A percentile compares a stretch with the other conserved stretches of the same genome.
These are phyloP conservation scores for Psilopsiagon aurifrons DNA, from an alignment of 2,113 vertebrate species.

Conservation along the genomic window DNA sequence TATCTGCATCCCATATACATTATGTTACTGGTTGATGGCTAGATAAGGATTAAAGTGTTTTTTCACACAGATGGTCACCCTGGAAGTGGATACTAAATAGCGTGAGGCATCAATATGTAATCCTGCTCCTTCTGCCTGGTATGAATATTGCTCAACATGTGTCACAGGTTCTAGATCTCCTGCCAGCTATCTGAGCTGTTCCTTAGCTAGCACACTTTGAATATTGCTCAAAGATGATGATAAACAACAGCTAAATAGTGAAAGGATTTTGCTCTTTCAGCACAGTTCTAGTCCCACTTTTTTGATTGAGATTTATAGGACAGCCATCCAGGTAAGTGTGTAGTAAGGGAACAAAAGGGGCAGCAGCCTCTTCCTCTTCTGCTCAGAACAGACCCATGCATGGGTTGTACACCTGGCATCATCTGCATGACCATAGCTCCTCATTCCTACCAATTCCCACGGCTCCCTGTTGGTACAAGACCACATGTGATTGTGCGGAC, in stretches of 20 bases:
- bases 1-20: slow-evolving; percentile 76
- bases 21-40: background rate
- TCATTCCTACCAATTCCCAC: background rate
- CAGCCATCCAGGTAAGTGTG: background rate
- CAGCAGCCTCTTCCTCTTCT: background rate
- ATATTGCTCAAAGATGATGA: slow-evolving; percentile 8
- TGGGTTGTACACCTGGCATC: background rate
- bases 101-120: slow-evolving; percentile 4
- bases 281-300: background rate
- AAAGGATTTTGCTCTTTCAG: background rate
- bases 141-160: slow-evolving; percentile 58
- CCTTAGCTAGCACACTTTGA: background rate
- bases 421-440: background rate
- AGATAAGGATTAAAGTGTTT: background rate
- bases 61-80: background rate
- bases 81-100: background rate
- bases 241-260: slow-evolving; percentile 38
- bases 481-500: background rate
- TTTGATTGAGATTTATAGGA: background rate
- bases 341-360: background rate
- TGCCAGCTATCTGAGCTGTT: slow-evolving; percentile 31
- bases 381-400: background rate
- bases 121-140: slow-evolving; percentile 7
- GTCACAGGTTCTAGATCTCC: slow-evolving; percentile 49
- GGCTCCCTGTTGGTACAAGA: background rate